Base-by-base conservation (phyloP, 2,888 invertebrate genomes). In the Pecten maximus region DNA sequence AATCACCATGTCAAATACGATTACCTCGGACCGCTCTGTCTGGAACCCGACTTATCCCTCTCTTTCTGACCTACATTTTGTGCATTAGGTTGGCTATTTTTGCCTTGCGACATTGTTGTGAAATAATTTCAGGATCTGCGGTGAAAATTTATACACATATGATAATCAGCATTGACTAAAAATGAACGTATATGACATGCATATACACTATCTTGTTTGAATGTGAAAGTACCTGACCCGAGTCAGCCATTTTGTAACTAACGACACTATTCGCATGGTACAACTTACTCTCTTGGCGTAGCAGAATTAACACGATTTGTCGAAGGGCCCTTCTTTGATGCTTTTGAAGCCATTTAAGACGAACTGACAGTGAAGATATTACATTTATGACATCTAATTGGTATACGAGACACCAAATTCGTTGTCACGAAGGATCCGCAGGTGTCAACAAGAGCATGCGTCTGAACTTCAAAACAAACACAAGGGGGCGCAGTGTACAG, bases 191-290 rank as follows among this genome's bases (percentile, higher is more conserved):
- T 74, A 74, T 23, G 19, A 74, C 35, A 74, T 74, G 35, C 28
- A 74, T 35, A 74, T 35, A 74, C 6, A 74, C 35, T 23, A 74
- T 74, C 35, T 4, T 35, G 74, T 35, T 35, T 74, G 74, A 74
- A 74, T 74, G 74, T 35, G 74, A 74, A 74, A 74, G 74, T 40
- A 40, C 89, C 44, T 54, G 40, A 89, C 89, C n/a, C 60, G 88
- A n/a, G 93, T 91, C 93, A 92, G 95, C 95, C 95, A 95, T 95
- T 89, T 95, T 95, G 95, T 95, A 94, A 94, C 95, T 92, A 95
- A 94, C 92, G 93, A 94, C 92, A 93, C 93, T 91, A 90, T 90
- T 91, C 74, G 23, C 88, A 28, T 40, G 89, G 28, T 74, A 60
- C 90, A 74, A 94, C 95, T 95, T 94, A 96, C 96, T 96, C 95